Conservation (phyloP, 2,888 invertebrate genomes). For the Lochmaea capreae region DNA sequence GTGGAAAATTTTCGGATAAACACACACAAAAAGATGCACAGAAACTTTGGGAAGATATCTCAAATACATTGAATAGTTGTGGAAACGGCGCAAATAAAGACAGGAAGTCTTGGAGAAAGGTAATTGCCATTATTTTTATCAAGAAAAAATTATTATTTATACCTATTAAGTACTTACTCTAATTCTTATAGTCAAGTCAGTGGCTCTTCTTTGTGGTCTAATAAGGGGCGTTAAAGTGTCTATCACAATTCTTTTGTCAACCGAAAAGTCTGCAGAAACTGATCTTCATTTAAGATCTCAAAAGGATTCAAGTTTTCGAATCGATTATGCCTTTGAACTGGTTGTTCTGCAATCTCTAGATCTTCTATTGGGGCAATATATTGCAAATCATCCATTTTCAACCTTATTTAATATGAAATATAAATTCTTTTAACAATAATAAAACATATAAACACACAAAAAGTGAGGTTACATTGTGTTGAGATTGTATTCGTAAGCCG, state of each 20-base stretch:
- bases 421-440: too few relatives aligned
- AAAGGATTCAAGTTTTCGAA: constrained; percentile 14
- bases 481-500: too few relatives aligned
- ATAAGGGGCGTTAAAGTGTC: constrained; percentile 13
- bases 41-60: too few relatives aligned
- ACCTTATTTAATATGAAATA: not conserved
- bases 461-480: too few relatives aligned
- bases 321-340: constrained; percentile 1
- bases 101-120: too few relatives aligned
- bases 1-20: too few relatives aligned
- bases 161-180: constrained; percentile 6
- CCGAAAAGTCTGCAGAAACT: constrained; percentile 21
- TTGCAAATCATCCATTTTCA: constrained; percentile 25
- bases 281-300: constrained; percentile 12
- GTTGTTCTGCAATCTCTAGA: constrained; percentile 16
- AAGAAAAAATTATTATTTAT: not conserved
- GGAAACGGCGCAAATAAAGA: too few relatives aligned
- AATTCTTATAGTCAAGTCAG: constrained; percentile 14
- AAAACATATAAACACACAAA: too few relatives aligned
- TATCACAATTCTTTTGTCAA: constrained; percentile 13
- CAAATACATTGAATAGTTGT: too few relatives aligned
- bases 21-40: too few relatives aligned
- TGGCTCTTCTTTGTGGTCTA: constrained; percentile 20
- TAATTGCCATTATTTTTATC: too few relatives aligned
- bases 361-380: constrained; percentile 12